phyloP scores from a whole-genome alignment of 2,888 invertebrate genomes.

The Notocelia uddmanniana region DNA sequence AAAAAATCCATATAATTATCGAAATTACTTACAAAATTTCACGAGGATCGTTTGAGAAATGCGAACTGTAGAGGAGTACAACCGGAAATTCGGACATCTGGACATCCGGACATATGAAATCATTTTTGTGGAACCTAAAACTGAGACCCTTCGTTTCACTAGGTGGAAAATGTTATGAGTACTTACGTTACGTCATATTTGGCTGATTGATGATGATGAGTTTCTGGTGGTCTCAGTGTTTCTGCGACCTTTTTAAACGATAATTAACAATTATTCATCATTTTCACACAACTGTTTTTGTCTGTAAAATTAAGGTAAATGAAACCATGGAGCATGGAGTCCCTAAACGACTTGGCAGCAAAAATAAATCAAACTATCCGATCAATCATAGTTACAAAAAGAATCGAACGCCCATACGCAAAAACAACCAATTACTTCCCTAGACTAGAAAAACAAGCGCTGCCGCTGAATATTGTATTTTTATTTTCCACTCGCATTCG shows the following conservation, averaged over 20 bases:
- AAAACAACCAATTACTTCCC: constrained; percentile 35
- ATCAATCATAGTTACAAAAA: constrained; percentile 31
- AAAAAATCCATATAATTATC: too few relatives aligned
- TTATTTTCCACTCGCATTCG: constrained; percentile 22
- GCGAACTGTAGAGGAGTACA: too few relatives aligned
- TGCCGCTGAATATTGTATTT: constrained; percentile 11
- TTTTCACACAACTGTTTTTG: background rate
- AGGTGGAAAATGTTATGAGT: too few relatives aligned
- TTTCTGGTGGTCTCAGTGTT: background rate
- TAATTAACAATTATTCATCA: background rate
- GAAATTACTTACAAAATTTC: too few relatives aligned
- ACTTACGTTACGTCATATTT: background rate
- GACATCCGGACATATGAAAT: too few relatives aligned
- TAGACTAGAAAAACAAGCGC: constrained; percentile 32
- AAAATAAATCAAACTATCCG: constrained; percentile 28
- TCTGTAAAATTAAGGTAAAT: background rate
- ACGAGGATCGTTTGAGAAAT: too few relatives aligned
- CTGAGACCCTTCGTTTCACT: too few relatives aligned
- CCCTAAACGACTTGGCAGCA: constrained; percentile 21
- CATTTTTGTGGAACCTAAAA: too few relatives aligned
- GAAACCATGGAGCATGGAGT: background rate
- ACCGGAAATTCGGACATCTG: too few relatives aligned
- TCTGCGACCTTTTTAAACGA: background rate
- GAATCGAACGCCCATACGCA: constrained; percentile 13
- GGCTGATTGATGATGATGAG: background rate